These are phyloP conservation scores for Zalophus californianus DNA, from an alignment of 2,797 vertebrate genomes.

Conservation along the genomic window DNA sequence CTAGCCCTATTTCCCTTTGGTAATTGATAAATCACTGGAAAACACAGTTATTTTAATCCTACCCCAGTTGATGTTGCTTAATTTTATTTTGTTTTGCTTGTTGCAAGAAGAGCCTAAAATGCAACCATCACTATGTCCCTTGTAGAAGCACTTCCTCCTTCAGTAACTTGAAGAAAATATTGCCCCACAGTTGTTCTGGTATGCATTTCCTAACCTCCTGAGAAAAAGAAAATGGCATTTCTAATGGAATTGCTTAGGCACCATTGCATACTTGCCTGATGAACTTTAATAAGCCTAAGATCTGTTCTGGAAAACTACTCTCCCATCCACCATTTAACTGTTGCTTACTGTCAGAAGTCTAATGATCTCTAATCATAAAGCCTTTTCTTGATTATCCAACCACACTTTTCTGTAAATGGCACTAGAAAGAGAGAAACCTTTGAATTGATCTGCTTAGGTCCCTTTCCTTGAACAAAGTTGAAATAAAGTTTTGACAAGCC, in stretches of 20 bases:
- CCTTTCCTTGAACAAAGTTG: constrained; percentile 18
- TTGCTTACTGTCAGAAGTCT: neutral
- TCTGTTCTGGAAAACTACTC: neutral
- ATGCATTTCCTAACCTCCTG: neutral
- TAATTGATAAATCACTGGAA: neutral
- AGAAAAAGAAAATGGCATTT: neutral
- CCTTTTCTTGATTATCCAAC: neutral
- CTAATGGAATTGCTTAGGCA: neutral
- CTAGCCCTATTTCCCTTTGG: neutral
- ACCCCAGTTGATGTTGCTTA: neutral
- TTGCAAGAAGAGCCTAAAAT: neutral
- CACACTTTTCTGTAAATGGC: neutral
- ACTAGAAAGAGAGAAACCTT: constrained; percentile 25
- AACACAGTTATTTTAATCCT: neutral
- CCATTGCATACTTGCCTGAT: neutral
- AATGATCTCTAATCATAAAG: constrained; percentile 30
- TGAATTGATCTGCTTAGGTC: neutral
- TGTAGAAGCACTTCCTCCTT: neutral
- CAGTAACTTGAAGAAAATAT: neutral
- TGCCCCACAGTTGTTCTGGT: neutral
- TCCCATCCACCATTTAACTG: neutral
- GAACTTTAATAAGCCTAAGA: neutral
- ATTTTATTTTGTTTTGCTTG: neutral
- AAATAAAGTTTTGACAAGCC: constrained; percentile 50
- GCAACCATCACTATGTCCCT: neutral